Evolutionary conservation across 2,888 invertebrate species (phyloP), one percentile per base, ranked within the genome.

Genomic region (Rhagonycha fulva): DNA sequence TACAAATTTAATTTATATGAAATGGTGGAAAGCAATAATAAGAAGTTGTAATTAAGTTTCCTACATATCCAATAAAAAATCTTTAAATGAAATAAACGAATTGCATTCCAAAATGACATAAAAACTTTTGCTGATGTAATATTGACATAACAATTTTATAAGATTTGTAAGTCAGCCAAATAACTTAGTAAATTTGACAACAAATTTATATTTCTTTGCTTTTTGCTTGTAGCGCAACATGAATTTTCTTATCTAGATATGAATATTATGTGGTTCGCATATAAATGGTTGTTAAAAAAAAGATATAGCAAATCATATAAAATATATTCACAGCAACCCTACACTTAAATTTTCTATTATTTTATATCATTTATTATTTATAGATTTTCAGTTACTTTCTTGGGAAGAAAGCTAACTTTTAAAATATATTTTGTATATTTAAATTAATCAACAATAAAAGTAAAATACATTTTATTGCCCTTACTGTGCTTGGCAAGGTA

Each of bases 251-350:
- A 62, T 60, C 47, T 14, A 62, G 70, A 70, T 70, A 23, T 62
- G 70, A 14, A 30, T 70, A 30, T 74, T 63, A 74, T 70, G 67
- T 66, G 70, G 70, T 19, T 66, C 63, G 74, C 69, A 74, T 74
- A 70, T 74, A 69, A 74, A 74, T 66, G 30, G 66, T 66, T 68
- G 63, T 32, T 19, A 47, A 32, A 24, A 23, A 69, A 47, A 69
- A 69, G 32, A 69, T 69, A 47, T 30, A 47, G 32, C 23, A 10
- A 69, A 30, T 69, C 30, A 69, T 32, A 69, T 47, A 47, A 14
- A 19, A 47, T 47, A 69, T 32, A 69, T 69, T 69, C 63, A 66
- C 63, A 66, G 63, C 63, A 66, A 24, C 63, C 26, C 26, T 24
- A 66, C 63, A 66, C 26, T 66, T 66, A 66, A 66, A 66, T 66